Percentiles rank a stretch among this genome's conserved stretches.
Conservation (phyloP, 2,888 invertebrate species). For the Archips crataeganus region DNA sequence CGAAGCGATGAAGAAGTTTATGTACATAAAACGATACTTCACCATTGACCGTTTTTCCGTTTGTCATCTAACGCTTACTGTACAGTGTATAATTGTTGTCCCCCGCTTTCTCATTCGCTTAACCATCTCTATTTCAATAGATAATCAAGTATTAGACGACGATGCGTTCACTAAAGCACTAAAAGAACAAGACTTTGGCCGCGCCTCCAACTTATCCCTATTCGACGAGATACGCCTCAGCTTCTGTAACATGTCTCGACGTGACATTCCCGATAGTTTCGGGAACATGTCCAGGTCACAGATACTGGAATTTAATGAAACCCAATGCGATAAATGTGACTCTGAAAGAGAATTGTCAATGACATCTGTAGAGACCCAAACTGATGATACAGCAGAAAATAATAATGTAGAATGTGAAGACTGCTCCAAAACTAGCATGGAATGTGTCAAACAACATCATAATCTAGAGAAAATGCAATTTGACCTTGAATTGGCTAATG, state of each 20-base stretch:
- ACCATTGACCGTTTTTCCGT: not conserved
- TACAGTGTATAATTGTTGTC: not conserved
- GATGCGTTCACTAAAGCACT: constrained; percentile 71
- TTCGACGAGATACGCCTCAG: constrained; percentile 79
- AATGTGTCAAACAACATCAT: constrained; percentile 24
- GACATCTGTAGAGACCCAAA: constrained; percentile 56
- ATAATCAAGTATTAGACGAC: constrained; percentile 72
- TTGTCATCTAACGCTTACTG: not conserved
- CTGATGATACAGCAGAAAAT: constrained; percentile 47
- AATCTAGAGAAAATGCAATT: constrained; percentile 3
- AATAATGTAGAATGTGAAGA: constrained; percentile 33
- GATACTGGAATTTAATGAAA: constrained; percentile 51
- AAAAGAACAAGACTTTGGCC: constrained; percentile 68
- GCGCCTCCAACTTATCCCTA: constrained; percentile 72
- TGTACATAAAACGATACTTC: too few species aligned
- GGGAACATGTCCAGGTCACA: constrained; percentile 63
- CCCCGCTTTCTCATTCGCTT: constrained; percentile 8
- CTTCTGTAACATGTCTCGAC: constrained; percentile 64
- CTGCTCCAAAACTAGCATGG: constrained; percentile 10
- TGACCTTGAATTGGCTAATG: constrained; percentile 19
- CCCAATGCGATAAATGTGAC: constrained; percentile 49
- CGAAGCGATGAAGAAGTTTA: too few species aligned
- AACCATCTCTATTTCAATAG: constrained; percentile 55
- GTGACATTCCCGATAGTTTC: constrained; percentile 62
- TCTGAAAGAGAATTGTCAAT: constrained; percentile 50